These are phyloP conservation scores for Mnemiopsis leidyi DNA, from an alignment of 37 sponge, comb jelly and placozoan species.

Conservation along the genomic window DNA sequence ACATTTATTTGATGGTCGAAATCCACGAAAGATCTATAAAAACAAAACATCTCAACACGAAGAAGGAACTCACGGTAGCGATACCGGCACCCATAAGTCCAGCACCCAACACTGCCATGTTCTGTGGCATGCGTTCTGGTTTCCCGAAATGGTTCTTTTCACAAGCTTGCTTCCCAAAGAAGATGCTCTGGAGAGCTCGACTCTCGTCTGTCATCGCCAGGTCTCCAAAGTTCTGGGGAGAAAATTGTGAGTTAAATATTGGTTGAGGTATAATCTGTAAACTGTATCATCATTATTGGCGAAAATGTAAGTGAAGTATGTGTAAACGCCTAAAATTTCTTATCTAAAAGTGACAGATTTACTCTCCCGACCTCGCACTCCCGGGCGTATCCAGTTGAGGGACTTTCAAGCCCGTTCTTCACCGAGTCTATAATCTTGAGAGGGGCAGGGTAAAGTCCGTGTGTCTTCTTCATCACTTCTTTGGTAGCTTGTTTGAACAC, in stretches of 20 bases:
- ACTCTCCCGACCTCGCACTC: conserved; percentile 74
- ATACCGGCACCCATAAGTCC: conserved; percentile 99
- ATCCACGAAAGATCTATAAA: too few species aligned
- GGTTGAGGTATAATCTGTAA: too few species aligned
- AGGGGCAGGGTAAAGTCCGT: conserved; percentile 94
- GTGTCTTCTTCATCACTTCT: conserved; percentile 92
- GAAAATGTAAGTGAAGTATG: too few species aligned
- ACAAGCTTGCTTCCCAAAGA: conserved; percentile 95
- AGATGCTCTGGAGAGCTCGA: conserved; percentile 81
- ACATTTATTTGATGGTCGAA: too few species aligned
- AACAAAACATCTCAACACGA: too few species aligned
- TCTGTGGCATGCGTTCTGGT: conserved; percentile 73
- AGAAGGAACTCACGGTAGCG: conserved; percentile 80
- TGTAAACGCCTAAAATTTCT: too few species aligned
- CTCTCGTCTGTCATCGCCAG: conserved; percentile 85
- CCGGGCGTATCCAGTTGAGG: conserved; percentile 79
- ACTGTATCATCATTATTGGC: too few species aligned
- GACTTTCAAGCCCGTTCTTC: conserved; percentile 79
- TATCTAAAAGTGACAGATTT: too few species aligned
- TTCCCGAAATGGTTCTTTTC: conserved; percentile 94
- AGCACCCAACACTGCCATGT: conserved; percentile 91
- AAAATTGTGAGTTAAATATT: too few species aligned
- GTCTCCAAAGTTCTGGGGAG: conserved; percentile 84
- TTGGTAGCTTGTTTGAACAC: conserved; percentile 80
- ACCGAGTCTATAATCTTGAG: conserved; percentile 89